Base-by-base conservation (phyloP, 2,113 vertebrate genomes). In the Ia io region DNA sequence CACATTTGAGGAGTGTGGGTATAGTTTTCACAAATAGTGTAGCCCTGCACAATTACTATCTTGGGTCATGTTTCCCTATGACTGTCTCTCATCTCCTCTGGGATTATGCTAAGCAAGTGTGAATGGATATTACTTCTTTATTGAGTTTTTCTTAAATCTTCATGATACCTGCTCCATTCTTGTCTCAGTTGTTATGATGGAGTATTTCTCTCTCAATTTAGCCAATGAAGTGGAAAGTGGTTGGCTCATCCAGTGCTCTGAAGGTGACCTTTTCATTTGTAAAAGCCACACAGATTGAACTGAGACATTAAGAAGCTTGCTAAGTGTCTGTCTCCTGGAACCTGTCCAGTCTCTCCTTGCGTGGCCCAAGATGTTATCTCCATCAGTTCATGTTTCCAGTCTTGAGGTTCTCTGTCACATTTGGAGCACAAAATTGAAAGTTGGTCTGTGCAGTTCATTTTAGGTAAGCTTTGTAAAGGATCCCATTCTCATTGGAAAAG, bases 241-340 rank as follows among this genome's bases (percentile, higher is more conserved):
- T 53, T 14, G 5, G 35, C 56, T 83, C 76, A 93, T 59, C 67
- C 80, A 65, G 16, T 63, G 53, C 84, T 90, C 67, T 53, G n/a
- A 95, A 94, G 87, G 49, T 83, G 90, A 84, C 61, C 87, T 70
- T 96, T 95, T 94, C 67, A 73, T 93, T 96, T 82, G 95, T 82
- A 94, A 93, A 17, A 79, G 61, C 56, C 2, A 0, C 30, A 83
- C 92, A 77, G 93, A 97, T 96, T 98, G 87, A 96, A 95, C 78
- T 5, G 85, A 97, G 74, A 91, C 82, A 17, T 95, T 98, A 90
- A 95, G 97, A 95, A 80, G 94, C 93, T 98, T 98, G 97, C 88
- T 63, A 40, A 93, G 78, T 95, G 84, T 96, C 86, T 18, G 88
- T 95, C 94, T 95, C 73, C 67, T 84, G 91, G 92, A 97, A 42